Evolutionary conservation across 2,113 vertebrate genomes (phyloP), one percentile per base, ranked within the genome.

Genomic region (Pachycephala philippinensis): DNA sequence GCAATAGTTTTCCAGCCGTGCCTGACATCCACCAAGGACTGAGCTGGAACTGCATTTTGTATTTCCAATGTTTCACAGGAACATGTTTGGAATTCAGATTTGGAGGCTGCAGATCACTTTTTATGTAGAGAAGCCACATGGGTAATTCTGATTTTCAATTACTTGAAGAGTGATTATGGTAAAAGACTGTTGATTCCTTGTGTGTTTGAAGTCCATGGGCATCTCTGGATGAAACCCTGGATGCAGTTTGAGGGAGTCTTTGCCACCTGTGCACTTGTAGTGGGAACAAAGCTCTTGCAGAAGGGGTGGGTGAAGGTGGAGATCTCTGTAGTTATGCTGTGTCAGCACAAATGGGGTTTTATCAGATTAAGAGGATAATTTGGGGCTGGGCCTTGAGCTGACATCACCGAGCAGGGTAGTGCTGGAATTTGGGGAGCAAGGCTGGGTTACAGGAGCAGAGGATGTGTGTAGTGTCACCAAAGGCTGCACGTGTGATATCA

Each of bases 141-240:
- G 76, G 79, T 81, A 90, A 90, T 85, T 79, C 79, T 81, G 83
- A 63, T 94, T 92, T 96, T 91, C 87, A 88, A 71, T 96, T 92
- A 71, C 66, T 74, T 6, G n/a, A 45, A 83, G 42, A 59, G 42
- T 68, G 79, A 92, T 90, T 93, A 87, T 60, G 81, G 49, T 21
- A 42, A 74, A 72, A 30, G 16, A 9, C 53, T 23, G 49, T 50
- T 88, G 87, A 49, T 80, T 90, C 82, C 50, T 88, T 13, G 22
- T n/a, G 59, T 6, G 6, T n/a, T 69, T 18, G 3, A 82, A 57
- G 60, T 54, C 75, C 49, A 5, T 0, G 13, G 89, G 13, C 40
- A 16, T 21, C 54, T 83, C 76, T 39, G 30, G 71, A 7, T 76
- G 23, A 54, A 88, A 66, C 10, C 50, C 24, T 50, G 56, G 68